phyloP scores from a whole-genome alignment of 2,888 invertebrate genomes.

The Pristionchus mayeri region DNA sequence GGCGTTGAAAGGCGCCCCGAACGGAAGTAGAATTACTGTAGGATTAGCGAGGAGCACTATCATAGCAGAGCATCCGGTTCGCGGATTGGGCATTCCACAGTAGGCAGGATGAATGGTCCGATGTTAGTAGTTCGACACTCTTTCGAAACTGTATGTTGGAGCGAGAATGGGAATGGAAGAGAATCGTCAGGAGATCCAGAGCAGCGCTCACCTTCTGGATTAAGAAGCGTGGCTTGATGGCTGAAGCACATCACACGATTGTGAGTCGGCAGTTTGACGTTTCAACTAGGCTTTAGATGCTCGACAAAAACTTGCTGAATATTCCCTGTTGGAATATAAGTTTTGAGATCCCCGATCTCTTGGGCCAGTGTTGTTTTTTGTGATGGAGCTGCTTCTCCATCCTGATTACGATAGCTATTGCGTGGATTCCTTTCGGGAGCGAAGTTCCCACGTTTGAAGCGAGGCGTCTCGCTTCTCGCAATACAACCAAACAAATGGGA shows the following conservation, averaged over 20 bases:
- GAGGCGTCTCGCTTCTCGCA: not conserved
- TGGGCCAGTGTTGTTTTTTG: not conserved
- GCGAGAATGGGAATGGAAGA: not conserved
- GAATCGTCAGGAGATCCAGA: no score
- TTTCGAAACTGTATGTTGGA: not conserved
- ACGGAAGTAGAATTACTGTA: not conserved
- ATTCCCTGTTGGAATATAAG: no score
- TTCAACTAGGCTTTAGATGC: no score
- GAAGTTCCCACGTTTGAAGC: constrained; percentile 19
- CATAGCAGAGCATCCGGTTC: not conserved
- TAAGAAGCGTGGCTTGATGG: no score
- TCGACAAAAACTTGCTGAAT: no score
- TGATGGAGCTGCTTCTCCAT: not conserved
- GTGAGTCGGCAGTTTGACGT: no score
- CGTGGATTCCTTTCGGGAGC: not conserved
- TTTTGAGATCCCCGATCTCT: not conserved
- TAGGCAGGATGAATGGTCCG: not conserved
- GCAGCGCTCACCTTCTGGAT: no score
- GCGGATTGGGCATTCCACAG: not conserved
- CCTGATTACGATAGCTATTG: not conserved
- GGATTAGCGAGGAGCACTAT: not conserved
- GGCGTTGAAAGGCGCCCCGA: not conserved
- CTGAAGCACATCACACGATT: no score
- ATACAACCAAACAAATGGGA: not conserved
- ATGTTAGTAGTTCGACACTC: no score